Evolutionary conservation across 2,888 invertebrate genomes (phyloP), one percentile per base, ranked within the genome.

Genomic region (Zelleria hepariella): DNA sequence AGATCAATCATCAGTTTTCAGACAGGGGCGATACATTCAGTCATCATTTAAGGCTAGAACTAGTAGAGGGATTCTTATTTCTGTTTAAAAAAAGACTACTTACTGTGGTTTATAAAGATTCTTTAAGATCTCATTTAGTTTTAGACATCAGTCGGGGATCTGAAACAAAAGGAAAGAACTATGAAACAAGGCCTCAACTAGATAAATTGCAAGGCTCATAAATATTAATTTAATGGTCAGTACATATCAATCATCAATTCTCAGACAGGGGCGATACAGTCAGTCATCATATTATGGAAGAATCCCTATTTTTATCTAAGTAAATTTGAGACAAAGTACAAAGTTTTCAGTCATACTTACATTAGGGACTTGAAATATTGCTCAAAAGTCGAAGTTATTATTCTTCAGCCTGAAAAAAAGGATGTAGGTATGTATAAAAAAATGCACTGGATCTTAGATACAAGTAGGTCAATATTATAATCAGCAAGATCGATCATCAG

Each of bases 231-330:
- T n/a, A n/a, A n/a, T 51, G 21, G 25, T 53, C 24, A 53, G 61
- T 73, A 68, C 60, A 64, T 68, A 77, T 77, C 75, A 63, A 71
- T 78, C 80, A 73, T 76, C 80, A 78, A 60, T 60, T 53, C 73
- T 80, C 79, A 73, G 80, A 77, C 78, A 78, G 80, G 80, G 80
- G 80, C 78, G 77, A 78, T 79, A 77, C 70, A 59, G 63, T n/a
- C n/a, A 58, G 65, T 62, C 64, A 66, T 66, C 65, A 66, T 61
- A 18, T 5, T 21, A 27, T 42, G n/a, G n/a, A n/a, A n/a, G n/a
- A n/a, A n/a, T n/a, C n/a, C n/a, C n/a, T n/a, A n/a, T n/a, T n/a
- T n/a, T n/a, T n/a, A n/a, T n/a, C n/a, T n/a, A n/a, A n/a, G n/a
- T n/a, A n/a, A n/a, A n/a, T n/a, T n/a, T n/a, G n/a, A n/a, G n/a